These are phyloP conservation scores for Aspidoscelis tigris DNA, from an alignment of 2,113 vertebrate species.

Conservation along the genomic window DNA sequence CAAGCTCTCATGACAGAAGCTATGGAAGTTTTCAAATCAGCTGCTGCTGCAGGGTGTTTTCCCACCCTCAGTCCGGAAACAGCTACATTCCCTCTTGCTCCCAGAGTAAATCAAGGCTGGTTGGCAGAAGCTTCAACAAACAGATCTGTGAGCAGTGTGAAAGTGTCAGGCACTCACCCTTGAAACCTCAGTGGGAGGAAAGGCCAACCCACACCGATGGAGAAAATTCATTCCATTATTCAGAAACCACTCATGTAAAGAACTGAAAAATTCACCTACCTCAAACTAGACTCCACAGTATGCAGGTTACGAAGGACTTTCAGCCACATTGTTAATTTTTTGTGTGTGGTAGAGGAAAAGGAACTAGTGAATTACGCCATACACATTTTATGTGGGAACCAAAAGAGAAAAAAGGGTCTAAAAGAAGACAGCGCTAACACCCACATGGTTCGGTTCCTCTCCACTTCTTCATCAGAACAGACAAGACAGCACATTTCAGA, in stretches of 20 bases:
- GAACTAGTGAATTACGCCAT: neutral
- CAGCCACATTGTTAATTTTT: neutral
- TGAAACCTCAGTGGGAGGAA: neutral
- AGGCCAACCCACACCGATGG: neutral
- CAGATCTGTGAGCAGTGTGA: slow-evolving; percentile 10
- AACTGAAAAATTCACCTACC: neutral
- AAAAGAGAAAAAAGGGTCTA: neutral
- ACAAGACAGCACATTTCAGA: neutral
- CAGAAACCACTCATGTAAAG: neutral
- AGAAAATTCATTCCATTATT: neutral
- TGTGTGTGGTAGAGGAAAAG: too few relatives aligned
- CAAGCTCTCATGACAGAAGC: too few relatives aligned
- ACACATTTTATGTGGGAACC: neutral
- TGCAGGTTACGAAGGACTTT: neutral
- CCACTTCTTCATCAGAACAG: neutral
- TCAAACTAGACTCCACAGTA: neutral
- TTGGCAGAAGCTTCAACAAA: neutral
- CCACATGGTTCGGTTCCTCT: neutral
- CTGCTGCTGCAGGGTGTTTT: neutral
- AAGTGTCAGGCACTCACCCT: neutral
- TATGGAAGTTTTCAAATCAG: neutral
- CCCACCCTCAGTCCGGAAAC: neutral
- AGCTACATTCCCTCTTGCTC: neutral
- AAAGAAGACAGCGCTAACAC: too few relatives aligned
- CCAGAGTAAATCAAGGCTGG: neutral